Base-by-base conservation (phyloP, 2,888 invertebrate species). In the Mactromeris polynyma region DNA sequence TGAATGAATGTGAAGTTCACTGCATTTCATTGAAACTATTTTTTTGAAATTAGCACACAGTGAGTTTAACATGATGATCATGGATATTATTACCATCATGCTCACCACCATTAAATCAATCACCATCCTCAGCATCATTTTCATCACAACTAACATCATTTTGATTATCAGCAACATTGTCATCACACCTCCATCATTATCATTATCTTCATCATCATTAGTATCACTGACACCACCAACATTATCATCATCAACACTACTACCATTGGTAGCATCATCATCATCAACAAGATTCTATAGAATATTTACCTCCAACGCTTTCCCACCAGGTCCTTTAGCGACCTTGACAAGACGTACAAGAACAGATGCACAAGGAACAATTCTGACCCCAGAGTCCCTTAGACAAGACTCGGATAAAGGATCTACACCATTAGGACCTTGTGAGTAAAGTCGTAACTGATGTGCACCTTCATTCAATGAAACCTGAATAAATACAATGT, bases 391-490 rank as follows among this genome's bases (percentile, higher is more conserved):
- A 69, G 92, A 84, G 33, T 95, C 94, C 31, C 93, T 91, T 78
- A 96, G 87, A 86, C 94, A 94, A 31, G 88, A 81, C 82, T 96
- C 96, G 14, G 94, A 93, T 83, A 96, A 91, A 17, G 96, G 96
- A 79, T 96, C 96, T 7, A 94, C 93, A 21, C 95, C 95, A 91
- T 96, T 95, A n/a, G 96, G 96, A 36, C 96, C 96, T 84, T 93
- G 91, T 69, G 91, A 89, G 86, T 95, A 96, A 85, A 96, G 86
- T 9, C 96, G 90, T 69, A 96, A 88, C 94, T 96, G 96, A 87
- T 96, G 96, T 73, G 94, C 95, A 36, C 96, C 96, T 87, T 95
- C 96, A 93, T 96, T 96, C 69, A 96, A 93, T 0, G 96, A 95
- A 7, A 96, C 90, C 96, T 96, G 91, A 88, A 92, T 36, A 80